Evolutionary conservation across 2,888 invertebrate genomes (phyloP), one percentile per base, ranked within the genome.

Genomic region (Netelia inedita): DNA sequence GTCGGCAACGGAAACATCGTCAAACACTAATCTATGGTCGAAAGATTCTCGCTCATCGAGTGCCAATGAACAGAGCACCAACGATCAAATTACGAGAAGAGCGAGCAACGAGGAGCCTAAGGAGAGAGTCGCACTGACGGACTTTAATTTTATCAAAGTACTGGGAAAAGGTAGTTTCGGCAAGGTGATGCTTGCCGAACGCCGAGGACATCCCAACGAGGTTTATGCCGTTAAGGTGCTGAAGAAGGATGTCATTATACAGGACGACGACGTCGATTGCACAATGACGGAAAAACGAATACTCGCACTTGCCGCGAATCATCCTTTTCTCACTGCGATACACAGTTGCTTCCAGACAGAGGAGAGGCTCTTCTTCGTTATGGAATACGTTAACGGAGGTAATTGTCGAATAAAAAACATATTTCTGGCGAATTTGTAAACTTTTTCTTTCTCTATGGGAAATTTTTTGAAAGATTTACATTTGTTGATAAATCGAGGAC

Each of bases 241-340:
- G 92, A 99, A 99, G 95, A 99, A 99, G 94, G 98, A 99, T 95
- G 98, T 98, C 57, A 99, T 99, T 88, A 97, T 99, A 91, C 99
- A 99, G 95, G 99, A 99, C 94, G 99, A 99, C 94, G 99, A 99
- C 95, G 99, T 99, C 80, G 99, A 99, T 94, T 99, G 99, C 94
- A 99, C 99, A 79, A 98, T 99, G 97, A 99, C 99, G 85, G 99
- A 99, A 94, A 99, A 99, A 93, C 96, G 99, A 92, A 99, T 99
- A 93, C 95, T 99, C 91, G 98, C 98, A 74, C 95, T 99, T 92
- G 98, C 99, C n/a, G 99, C 99, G 86, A 97, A 97, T 87, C 99
- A 99, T 95, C 99, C 99, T 79, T 99, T 99, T 95, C 96, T 99
- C 87, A 99, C 99, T 87, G 99, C 99, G 90, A 96, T 99, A 91